These are phyloP conservation scores for Camptogramma bilineatum DNA, from an alignment of 2,888 invertebrate genomes.

Conservation along the genomic window DNA sequence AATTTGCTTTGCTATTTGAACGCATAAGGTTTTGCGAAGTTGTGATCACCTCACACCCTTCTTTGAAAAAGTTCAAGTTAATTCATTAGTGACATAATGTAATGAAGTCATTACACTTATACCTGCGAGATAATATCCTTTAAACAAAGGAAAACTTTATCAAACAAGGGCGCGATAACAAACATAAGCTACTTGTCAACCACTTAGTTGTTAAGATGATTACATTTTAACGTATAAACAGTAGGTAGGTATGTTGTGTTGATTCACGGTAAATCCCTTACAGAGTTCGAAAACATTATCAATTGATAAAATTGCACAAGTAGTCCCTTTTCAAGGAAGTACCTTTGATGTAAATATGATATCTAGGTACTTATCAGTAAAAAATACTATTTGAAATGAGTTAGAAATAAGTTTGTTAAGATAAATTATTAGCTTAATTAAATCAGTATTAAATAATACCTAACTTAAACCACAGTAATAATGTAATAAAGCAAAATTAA, in stretches of 20 bases:
- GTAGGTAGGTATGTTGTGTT: too few relatives aligned
- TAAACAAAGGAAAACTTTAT: slow-evolving; percentile 13
- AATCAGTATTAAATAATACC: slow-evolving; percentile 1
- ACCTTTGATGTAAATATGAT: too few relatives aligned
- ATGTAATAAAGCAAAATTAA: slow-evolving; percentile 5
- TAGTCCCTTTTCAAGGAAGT: too few relatives aligned
- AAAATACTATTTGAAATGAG: background rate
- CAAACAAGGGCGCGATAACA: slow-evolving; percentile 15
- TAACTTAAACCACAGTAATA: background rate
- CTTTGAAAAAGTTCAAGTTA: background rate
- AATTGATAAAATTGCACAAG: too few relatives aligned
- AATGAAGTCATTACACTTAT: slow-evolving; percentile 16
- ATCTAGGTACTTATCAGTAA: too few relatives aligned
- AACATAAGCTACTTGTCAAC: slow-evolving; percentile 12
- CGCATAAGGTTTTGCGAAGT: too few relatives aligned
- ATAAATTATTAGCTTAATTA: slow-evolving; percentile 5
- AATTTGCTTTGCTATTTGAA: too few relatives aligned
- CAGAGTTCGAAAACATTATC: background rate
- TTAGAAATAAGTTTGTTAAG: background rate
- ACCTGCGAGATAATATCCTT: slow-evolving; percentile 6
- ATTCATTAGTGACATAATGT: slow-evolving; percentile 5
- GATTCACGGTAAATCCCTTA: background rate
- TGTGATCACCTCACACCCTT: too few relatives aligned
- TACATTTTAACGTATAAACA: background rate
- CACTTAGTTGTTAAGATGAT: slow-evolving; percentile 4